Percentiles rank a stretch among this genome's conserved stretches.
phyloP scores from a whole-genome alignment of 2,797 vertebrate genomes.

The Lithobates pipiens region DNA sequence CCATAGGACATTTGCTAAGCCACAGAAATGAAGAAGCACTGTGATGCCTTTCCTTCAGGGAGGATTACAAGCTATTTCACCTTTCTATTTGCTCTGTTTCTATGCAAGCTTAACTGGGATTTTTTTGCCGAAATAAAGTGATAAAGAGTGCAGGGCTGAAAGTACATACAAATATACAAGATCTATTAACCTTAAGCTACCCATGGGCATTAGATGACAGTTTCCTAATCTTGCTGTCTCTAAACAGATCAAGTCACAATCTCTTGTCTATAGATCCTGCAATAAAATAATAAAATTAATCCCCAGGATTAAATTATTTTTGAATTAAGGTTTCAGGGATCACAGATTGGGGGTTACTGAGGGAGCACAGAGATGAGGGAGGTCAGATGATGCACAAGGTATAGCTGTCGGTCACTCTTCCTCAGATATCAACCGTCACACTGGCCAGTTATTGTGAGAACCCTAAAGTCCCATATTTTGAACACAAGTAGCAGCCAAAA shows the following conservation, averaged over 20 bases:
- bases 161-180: neutral
- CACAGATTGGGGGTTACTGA: too few relatives aligned
- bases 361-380: too few relatives aligned
- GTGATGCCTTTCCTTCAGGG: conserved; percentile 24
- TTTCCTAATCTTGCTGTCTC: neutral
- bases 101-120: neutral
- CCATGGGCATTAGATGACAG: neutral
- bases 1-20: conserved; percentile 46
- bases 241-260: neutral
- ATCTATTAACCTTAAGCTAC: neutral
- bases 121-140: conserved; percentile 13
- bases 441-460: too few relatives aligned
- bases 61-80: conserved; percentile 38
- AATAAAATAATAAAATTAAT: neutral
- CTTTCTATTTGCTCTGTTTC: conserved; percentile 22
- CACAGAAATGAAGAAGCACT: conserved; percentile 23
- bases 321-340: too few relatives aligned
- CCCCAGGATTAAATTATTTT: too few relatives aligned
- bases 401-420: too few relatives aligned
- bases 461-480: too few relatives aligned
- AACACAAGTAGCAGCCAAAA: too few relatives aligned
- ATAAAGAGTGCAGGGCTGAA: neutral
- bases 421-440: too few relatives aligned
- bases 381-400: too few relatives aligned
- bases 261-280: neutral